Evolutionary conservation across 2,888 invertebrate genomes (phyloP).

Genomic region (Phanerotoma sp.): DNA sequence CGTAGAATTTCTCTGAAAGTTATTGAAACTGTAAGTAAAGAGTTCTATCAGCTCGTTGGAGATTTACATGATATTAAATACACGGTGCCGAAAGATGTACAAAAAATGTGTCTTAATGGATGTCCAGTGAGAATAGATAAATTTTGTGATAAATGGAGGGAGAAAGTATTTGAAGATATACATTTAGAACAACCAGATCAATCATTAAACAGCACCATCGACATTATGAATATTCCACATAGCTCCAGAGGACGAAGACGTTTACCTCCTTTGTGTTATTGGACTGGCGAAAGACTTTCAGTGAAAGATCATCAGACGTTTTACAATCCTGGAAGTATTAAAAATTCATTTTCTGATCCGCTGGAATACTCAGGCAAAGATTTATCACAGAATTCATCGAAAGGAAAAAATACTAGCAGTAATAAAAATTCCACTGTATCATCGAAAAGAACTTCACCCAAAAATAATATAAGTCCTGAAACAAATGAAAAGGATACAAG

Average conservation of each 20-base stretch:
- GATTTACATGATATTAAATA: slow-evolving; percentile 41
- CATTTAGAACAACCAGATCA: background rate
- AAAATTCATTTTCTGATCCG: slow-evolving; percentile 26
- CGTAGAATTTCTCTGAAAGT: slow-evolving; percentile 38
- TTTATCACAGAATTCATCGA: slow-evolving; percentile 12
- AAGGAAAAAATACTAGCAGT: too few relatives aligned
- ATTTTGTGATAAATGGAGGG: slow-evolving; percentile 39
- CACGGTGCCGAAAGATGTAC: slow-evolving; percentile 41
- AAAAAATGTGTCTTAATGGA: slow-evolving; percentile 41
- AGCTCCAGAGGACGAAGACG: slow-evolving; percentile 46
- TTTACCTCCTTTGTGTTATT: slow-evolving; percentile 43
- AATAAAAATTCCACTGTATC: too few relatives aligned
- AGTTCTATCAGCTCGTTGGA: slow-evolving; percentile 43
- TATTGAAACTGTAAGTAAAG: slow-evolving; percentile 41
- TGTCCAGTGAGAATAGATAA: slow-evolving; percentile 44
- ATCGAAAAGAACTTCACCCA: too few relatives aligned
- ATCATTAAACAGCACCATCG: slow-evolving; percentile 19
- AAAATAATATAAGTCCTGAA: too few relatives aligned
- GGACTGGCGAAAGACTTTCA: slow-evolving; percentile 45
- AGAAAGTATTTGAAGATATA: slow-evolving; percentile 12
- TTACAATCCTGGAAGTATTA: slow-evolving; percentile 39
- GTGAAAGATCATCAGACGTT: slow-evolving; percentile 36
- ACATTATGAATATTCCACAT: slow-evolving; percentile 30
- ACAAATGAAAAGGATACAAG: too few relatives aligned
- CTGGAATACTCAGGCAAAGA: slow-evolving; percentile 7